Evolutionary conservation across 2,888 invertebrate species (phyloP), one percentile per base, ranked within the genome.

Genomic region (Agrilus biguttatus): DNA sequence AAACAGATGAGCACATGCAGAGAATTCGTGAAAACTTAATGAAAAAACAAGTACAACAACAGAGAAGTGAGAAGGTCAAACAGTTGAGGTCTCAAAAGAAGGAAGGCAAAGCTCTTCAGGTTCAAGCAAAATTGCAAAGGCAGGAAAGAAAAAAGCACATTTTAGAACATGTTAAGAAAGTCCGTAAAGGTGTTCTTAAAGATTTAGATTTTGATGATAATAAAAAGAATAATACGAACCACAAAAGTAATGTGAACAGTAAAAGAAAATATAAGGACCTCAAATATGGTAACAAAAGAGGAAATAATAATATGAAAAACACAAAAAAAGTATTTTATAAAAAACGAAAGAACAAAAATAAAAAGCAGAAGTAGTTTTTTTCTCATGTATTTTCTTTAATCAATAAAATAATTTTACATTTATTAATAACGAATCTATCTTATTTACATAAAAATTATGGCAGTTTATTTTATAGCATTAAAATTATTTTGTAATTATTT

Each of bases 1-100:
- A 98, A 65, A 75, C 88, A 12, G 98, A 98, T 67, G 79, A 78
- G 32, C 98, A 98, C 57, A 98, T 98, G 98, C 91, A 93, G 57
- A 95, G 92, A 67, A 82, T 93, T 0, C 75, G 91, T 39, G 75
- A 83, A 58, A 83, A 82, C 57, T 64, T 95, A 23, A 73, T 89
- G 69, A 78, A 85, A 19, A 88, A 89, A 59, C 87, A 96, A 58
- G 77, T 80, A 12, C 80, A 83, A 12, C 83, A 88, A 52, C 87
- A 92, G 42, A 77, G 86, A 50, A 83, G 86, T 0, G 96, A 97
- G 61, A 86, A 91, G 60, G 85, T 92, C 0, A 78, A 87, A 50
- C 89, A 93, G 58, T 70, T 96, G 14, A 72, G 97, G 41, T 83
- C 86, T 36, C 87, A 95, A 59, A 83, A 86, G 55, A 97, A 97